These are phyloP conservation scores for Tonatia bakeri DNA, from an alignment of 2,113 vertebrate genomes.

Conservation along the genomic window DNA sequence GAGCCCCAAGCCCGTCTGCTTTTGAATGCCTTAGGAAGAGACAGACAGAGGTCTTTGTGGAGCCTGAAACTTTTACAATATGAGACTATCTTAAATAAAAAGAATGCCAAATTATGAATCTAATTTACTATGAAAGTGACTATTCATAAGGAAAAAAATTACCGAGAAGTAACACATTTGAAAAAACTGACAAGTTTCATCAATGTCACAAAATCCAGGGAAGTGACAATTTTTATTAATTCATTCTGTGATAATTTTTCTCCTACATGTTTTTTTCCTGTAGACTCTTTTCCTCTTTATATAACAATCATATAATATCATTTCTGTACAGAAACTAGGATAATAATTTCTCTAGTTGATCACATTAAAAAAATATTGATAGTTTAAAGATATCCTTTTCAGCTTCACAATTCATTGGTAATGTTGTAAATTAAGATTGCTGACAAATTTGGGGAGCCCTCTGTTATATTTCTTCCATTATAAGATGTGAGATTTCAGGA, in stretches of 20 bases:
- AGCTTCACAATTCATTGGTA: neutral
- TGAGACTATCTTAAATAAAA: neutral
- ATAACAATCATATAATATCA: neutral
- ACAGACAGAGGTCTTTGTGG: neutral
- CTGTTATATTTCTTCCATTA: neutral
- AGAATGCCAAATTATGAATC: neutral
- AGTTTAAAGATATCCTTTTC: neutral
- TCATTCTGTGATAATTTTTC: neutral
- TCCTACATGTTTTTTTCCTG: neutral
- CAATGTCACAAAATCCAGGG: neutral
- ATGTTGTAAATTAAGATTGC: conserved; percentile 20
- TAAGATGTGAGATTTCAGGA: neutral
- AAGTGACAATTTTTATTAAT: conserved; percentile 18
- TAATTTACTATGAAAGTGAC: conserved; percentile 21
- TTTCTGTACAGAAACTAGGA: neutral
- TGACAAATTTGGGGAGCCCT: neutral
- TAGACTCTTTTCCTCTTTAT: neutral
- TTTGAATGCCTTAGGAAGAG: neutral
- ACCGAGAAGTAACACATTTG: neutral
- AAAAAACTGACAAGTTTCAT: conserved; percentile 25
- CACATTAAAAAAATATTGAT: neutral
- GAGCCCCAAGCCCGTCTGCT: neutral
- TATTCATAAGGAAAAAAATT: neutral
- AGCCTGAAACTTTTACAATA: neutral
- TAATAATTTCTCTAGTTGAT: neutral